phyloP scores from a whole-genome alignment of 2,888 invertebrate species.

The Synanthedon formicaeformis region DNA sequence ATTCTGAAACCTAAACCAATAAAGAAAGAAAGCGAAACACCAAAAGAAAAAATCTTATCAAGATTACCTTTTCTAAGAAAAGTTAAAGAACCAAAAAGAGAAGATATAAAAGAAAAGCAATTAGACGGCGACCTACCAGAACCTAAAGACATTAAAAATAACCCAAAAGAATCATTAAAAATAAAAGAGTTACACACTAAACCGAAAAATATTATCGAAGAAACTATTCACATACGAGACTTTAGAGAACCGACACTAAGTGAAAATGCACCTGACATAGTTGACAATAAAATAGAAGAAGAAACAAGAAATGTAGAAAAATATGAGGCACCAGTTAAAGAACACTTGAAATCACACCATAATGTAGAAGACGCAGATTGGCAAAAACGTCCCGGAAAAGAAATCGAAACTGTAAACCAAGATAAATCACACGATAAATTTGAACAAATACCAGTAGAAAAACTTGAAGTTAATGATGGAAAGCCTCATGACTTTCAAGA shows the following conservation, averaged over 20 bases:
- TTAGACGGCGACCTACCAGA: not conserved
- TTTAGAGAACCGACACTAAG: not conserved
- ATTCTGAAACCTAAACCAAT: conserved; percentile 4
- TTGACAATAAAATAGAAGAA: not conserved
- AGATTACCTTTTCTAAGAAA: not conserved
- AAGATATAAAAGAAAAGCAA: not conserved
- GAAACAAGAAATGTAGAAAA: too few relatives aligned
- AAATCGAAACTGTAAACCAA: too few relatives aligned
- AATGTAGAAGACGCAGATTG: too few relatives aligned
- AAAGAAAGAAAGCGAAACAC: not conserved
- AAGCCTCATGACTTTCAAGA: too few relatives aligned
- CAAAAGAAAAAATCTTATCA: not conserved
- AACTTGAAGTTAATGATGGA: too few relatives aligned
- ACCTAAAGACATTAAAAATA: not conserved
- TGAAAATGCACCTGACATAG: not conserved
- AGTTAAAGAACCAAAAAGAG: not conserved
- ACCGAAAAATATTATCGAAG: not conserved
- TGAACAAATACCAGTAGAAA: too few relatives aligned
- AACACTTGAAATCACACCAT: too few relatives aligned
- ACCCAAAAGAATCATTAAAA: not conserved
- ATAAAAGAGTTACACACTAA: not conserved
- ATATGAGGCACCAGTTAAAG: too few relatives aligned
- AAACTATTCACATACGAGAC: not conserved
- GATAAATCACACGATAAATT: too few relatives aligned
- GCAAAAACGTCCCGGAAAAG: too few relatives aligned